Evolutionary conservation across 2,888 invertebrate genomes (phyloP).

Genomic region (Sarcophaga caerulescens): DNA sequence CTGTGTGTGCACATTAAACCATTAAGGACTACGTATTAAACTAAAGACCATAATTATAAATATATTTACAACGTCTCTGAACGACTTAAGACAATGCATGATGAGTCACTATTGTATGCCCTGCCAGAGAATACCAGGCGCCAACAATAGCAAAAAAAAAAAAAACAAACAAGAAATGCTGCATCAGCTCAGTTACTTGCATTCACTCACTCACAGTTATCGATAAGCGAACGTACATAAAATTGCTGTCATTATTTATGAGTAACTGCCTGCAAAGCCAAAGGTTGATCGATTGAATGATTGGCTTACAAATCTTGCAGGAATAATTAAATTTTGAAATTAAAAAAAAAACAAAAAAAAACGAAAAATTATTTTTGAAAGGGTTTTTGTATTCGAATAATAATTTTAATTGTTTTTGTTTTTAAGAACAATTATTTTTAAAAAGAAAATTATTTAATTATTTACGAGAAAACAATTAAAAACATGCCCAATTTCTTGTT

Average conservation of each 20-base stretch:
- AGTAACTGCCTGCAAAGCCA: neutral
- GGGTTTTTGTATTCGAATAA: too few species aligned
- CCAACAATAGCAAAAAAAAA: neutral
- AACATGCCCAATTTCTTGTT: too few species aligned
- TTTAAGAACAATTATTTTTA: too few species aligned
- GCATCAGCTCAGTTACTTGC: too few species aligned
- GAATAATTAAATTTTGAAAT: too few species aligned
- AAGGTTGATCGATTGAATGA: neutral
- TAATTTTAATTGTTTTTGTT: too few species aligned
- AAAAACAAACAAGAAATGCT: neutral
- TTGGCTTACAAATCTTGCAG: neutral
- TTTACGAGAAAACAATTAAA: too few species aligned
- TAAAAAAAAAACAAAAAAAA: too few species aligned
- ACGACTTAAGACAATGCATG: neutral
- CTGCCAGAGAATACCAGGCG: conserved; percentile 7
- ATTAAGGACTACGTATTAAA: neutral
- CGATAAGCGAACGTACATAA: conserved; percentile 1
- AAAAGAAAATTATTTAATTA: too few species aligned
- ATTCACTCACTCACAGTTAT: neutral
- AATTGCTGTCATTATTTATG: neutral
- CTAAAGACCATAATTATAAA: neutral
- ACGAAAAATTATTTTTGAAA: too few species aligned
- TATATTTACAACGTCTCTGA: neutral
- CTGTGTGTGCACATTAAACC: neutral
- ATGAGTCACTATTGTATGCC: too few species aligned